Percentiles rank a stretch among this genome's conserved stretches.
Conservation (phyloP, 2,113 vertebrate species). For the Cromileptes altivelis region DNA sequence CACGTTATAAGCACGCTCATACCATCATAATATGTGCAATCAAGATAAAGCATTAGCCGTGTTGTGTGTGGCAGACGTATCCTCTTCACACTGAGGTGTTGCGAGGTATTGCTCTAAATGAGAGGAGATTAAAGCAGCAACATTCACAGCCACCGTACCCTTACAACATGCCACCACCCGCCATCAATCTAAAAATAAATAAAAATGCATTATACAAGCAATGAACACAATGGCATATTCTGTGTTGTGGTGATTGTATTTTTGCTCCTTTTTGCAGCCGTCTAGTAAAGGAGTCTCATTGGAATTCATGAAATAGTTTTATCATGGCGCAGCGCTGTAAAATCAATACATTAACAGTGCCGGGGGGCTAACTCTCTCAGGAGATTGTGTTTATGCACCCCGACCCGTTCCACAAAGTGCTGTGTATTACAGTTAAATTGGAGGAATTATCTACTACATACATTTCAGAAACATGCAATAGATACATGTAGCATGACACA, state of each 20-base stretch:
- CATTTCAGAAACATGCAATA: constrained; percentile 59
- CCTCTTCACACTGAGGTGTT: constrained; percentile 53
- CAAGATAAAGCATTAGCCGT: constrained; percentile 31
- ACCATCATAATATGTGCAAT: constrained; percentile 36
- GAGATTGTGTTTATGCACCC: constrained; percentile 79
- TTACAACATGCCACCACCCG: not conserved
- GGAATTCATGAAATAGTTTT: constrained; percentile 84
- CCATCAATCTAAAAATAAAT: constrained; percentile 49
- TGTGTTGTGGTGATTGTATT: constrained; percentile 72
- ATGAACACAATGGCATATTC: constrained; percentile 68
- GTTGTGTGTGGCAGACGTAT: not conserved
- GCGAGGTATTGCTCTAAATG: constrained; percentile 47
- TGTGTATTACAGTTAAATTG: constrained; percentile 75
- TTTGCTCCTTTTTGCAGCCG: constrained; percentile 60
- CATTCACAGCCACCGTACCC: constrained; percentile 18
- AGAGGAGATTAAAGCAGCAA: constrained; percentile 65
- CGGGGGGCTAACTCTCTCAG: constrained; percentile 59
- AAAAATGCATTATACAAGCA: constrained; percentile 69
- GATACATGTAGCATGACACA: constrained; percentile 35
- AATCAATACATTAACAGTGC: constrained; percentile 80
- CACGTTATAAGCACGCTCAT: constrained; percentile 9
- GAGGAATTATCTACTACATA: constrained; percentile 64
- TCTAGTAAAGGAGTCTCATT: constrained; percentile 76
- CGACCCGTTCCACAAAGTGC: constrained; percentile 73
- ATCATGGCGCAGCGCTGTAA: constrained; percentile 60